A percentile compares a stretch with the other conserved stretches of the same genome.
Evolutionary conservation across 1,140 invertebrate genomes (phyloP).

Genomic region (Delia radicum): DNA sequence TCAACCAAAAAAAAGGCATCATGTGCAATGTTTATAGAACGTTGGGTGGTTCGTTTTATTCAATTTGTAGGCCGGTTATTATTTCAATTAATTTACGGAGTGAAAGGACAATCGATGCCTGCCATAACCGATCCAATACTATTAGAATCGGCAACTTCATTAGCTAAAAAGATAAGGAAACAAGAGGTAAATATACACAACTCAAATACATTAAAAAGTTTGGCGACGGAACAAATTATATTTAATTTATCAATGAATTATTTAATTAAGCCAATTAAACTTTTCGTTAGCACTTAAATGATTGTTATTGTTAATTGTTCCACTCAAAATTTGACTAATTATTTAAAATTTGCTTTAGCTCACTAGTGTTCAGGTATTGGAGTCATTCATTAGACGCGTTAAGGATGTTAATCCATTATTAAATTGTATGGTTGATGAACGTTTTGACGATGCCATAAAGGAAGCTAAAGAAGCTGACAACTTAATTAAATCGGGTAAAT

Average conservation of each 20-base stretch:
- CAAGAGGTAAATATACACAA: too few relatives aligned
- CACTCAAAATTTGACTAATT: too few relatives aligned
- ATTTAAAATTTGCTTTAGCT: too few relatives aligned
- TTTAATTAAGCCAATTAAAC: too few relatives aligned
- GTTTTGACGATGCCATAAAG: slow-evolving; percentile 73
- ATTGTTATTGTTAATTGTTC: too few relatives aligned
- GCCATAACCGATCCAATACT: slow-evolving; percentile 73
- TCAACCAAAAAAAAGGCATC: slow-evolving; percentile 23
- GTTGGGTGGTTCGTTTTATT: slow-evolving; percentile 59
- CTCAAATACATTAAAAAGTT: too few relatives aligned
- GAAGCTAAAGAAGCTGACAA: slow-evolving; percentile 74
- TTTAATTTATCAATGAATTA: too few relatives aligned
- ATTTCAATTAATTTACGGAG: slow-evolving; percentile 63
- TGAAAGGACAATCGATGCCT: slow-evolving; percentile 64
- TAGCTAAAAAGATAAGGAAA: slow-evolving; percentile 76
- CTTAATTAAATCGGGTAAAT: slow-evolving; percentile 64
- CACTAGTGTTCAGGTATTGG: slow-evolving; percentile 73
- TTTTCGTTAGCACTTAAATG: too few relatives aligned
- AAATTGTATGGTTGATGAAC: slow-evolving; percentile 79
- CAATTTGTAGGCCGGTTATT: slow-evolving; percentile 60
- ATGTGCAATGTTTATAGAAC: slow-evolving; percentile 22
- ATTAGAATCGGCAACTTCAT: slow-evolving; percentile 68
- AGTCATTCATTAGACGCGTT: slow-evolving; percentile 79
- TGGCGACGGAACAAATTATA: too few relatives aligned
- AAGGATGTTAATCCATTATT: slow-evolving; percentile 76